Conservation (phyloP, 2,797 vertebrate species). For the Amniataba percoides region DNA sequence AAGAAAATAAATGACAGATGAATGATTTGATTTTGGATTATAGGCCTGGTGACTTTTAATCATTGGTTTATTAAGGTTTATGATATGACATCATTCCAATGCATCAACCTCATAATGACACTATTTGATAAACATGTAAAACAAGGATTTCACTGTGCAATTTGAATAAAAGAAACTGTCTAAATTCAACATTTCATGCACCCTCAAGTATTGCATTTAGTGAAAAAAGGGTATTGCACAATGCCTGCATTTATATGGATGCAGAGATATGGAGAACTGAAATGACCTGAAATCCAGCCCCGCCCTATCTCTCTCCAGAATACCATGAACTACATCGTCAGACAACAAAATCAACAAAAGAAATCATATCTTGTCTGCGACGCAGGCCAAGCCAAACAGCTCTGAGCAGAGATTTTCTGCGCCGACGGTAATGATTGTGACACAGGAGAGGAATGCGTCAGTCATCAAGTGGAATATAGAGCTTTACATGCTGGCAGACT, state of each 20-base stretch:
- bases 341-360: conserved; percentile 51
- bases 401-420: conserved; percentile 13
- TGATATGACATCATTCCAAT: too few species aligned
- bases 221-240: not conserved
- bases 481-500: conserved; percentile 40
- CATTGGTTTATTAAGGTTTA: too few species aligned
- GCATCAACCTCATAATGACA: too few species aligned
- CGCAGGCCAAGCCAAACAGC: conserved; percentile 35
- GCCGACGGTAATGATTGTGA: conserved; percentile 26
- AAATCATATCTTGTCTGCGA: conserved; percentile 50
- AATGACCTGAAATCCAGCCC: conserved; percentile 31
- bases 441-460: conserved; percentile 19
- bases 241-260: not conserved
- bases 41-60: too few species aligned
- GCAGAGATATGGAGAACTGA: not conserved
- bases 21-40: too few species aligned
- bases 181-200: not conserved
- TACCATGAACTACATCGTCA: conserved; percentile 44
- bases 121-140: too few species aligned
- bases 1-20: too few species aligned
- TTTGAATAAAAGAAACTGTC: too few species aligned
- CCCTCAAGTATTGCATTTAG: not conserved
- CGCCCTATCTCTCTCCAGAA: conserved; percentile 31
- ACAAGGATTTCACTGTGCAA: too few species aligned
- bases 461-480: conserved; percentile 29